Base-by-base conservation (phyloP, 2,113 vertebrate genomes). In the Mesembrinibis cayennensis region DNA sequence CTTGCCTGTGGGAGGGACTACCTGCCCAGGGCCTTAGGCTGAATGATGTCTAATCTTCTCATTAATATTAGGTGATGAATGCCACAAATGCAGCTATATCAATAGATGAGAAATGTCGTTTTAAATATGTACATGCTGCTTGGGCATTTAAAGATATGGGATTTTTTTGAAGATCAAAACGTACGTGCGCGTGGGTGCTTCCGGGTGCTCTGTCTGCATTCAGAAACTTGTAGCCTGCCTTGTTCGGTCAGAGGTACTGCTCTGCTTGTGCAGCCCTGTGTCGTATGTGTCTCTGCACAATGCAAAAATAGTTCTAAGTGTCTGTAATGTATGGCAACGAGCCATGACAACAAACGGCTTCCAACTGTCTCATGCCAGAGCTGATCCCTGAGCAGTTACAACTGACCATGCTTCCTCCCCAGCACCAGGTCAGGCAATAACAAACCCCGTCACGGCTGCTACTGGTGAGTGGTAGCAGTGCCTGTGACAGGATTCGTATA, bases 381-480 rank as follows among this genome's bases (percentile, higher is more conserved):
- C 62, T 21, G 71, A 20, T 61, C 53, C 63, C 80, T 20, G 32
- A 30, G 0, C 59, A 36, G 62, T 36, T 23, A 9, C 18, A n/a
- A 36, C 22, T 25, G 44, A 16, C n/a, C 30, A 6, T 10, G 0
- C 27, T 9, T 67, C 74, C 52, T 47, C 27, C 74, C 66, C 52
- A 55, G 79, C 40, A 2, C 67, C 1, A 2, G 30, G 34, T 1
- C 0, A 0, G 13, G 61, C 47, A 27, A 3, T 13, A 40, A 6
- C 32, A 58, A 61, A 45, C 11, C 23, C 61, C 1, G 0, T 9
- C 4, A 0, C 38, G 12, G 40, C 67, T 16, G 53, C 73, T 12
- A 0, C 0, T 11, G 25, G 8, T 6, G 19, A 4, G 20, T 0
- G 10, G 15, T 10, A 30, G 16, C 19, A 7, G 13, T 5, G 42